Base-by-base conservation (phyloP, 1,140 invertebrate species). In the Eriosoma lanigerum region DNA sequence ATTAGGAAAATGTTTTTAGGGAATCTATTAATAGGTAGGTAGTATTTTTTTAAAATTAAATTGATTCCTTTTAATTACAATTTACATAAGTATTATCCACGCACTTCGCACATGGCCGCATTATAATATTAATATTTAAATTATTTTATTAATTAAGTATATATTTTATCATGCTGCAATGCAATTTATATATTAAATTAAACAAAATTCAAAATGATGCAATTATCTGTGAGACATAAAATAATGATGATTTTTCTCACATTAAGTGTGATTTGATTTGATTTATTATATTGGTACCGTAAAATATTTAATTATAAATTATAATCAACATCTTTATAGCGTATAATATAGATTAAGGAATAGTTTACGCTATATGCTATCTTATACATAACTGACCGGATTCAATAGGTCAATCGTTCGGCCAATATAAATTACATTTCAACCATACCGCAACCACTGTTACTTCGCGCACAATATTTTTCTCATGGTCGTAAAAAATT, bases 371-470 rank as follows among this genome's bases (percentile, higher is more conserved):
- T 46, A 17, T 21, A 26, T 68, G 13, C 21, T 56, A 21, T 15
- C 38, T 68, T 24, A 46, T n/a, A n/a, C n/a, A n/a, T 21, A 46
- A 24, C 64, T 44, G 64, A 24, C 64, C 64, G 38, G 38, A 68
- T 46, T 68, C 64, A 46, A 68, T 68, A 68, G 32, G 64, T 46
- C 64, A 46, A 68, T 68, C n/a, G 64, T 68, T 68, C 38, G 32
- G n/a, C 17, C n/a, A 66, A 44, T 68, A 68, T 68, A 68, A 68
- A 68, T 68, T 68, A 68, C 64, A 46, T 68, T 46, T 68, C 64
- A 44, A 68, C 64, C 29, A n/a, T 44, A 44, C 38, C 32, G n/a
- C 52, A 32, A n/a, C 32, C 13, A 46, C n/a, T 44, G 32, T 44
- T 44, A n/a, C 64, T 15, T n/a, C 46, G 38, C n/a, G n/a, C 32